phyloP scores from a whole-genome alignment of 2,888 invertebrate genomes.

The Drosophila atripex region DNA sequence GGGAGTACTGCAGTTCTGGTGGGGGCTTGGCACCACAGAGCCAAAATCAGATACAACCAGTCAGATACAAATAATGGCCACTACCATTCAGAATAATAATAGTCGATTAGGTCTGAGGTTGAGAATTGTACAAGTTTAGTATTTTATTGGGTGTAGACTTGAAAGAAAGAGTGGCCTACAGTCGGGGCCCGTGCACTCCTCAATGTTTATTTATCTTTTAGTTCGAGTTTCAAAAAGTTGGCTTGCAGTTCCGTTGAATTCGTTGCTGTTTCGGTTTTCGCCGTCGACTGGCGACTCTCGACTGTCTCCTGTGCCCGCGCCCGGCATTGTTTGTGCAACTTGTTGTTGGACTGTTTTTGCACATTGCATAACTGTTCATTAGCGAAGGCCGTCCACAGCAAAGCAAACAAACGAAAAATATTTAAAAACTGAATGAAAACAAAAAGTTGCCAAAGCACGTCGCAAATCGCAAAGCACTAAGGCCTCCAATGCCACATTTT shows the following conservation, averaged over 20 bases:
- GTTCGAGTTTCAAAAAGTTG: conserved; percentile 53
- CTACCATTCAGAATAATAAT: no score
- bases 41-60: no score
- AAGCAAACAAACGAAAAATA: conserved; percentile 32
- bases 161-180: not conserved
- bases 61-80: no score
- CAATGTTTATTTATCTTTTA: conserved; percentile 39
- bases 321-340: conserved; percentile 39
- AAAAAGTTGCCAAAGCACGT: conserved; percentile 57
- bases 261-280: conserved; percentile 29
- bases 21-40: not conserved
- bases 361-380: conserved; percentile 78
- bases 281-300: not conserved
- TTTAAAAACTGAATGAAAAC: conserved; percentile 15
- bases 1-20: not conserved
- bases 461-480: conserved; percentile 23
- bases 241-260: conserved; percentile 45
- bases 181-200: not conserved
- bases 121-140: no score
- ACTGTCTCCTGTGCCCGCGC: conserved; percentile 23
- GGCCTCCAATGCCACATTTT: conserved; percentile 34
- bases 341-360: conserved; percentile 52
- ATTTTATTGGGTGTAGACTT: not conserved
- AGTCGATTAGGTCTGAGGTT: no score
- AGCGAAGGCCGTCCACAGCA: conserved; percentile 66